These are phyloP conservation scores for Sarcophaga caerulescens DNA, from an alignment of 2,888 invertebrate species.

Conservation along the genomic window DNA sequence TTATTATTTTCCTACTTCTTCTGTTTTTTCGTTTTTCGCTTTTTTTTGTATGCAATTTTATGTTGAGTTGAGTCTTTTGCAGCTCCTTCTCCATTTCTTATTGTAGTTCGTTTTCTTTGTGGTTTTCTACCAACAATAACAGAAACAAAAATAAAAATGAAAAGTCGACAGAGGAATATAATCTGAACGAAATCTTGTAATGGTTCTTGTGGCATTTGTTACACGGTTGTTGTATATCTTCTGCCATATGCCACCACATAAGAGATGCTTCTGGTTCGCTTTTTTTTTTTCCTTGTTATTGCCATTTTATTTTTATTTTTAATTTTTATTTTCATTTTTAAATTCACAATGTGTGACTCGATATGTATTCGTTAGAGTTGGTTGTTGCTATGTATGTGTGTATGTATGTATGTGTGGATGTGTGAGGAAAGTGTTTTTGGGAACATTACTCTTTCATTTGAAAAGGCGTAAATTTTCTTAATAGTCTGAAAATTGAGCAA, in stretches of 20 bases:
- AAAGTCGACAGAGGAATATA: conserved; percentile 43
- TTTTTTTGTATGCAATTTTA: conserved; percentile 51
- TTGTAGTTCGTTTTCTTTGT: conserved; percentile 6
- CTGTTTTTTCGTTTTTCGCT: background rate
- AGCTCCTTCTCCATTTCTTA: conserved; percentile 23
- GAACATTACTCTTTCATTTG: conserved; percentile 62
- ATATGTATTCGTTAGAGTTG: too few species aligned
- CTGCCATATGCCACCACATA: conserved; percentile 53
- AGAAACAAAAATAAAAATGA: conserved; percentile 42
- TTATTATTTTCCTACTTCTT: background rate
- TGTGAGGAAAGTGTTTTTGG: conserved; percentile 69
- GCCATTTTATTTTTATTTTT: conserved; percentile 27
- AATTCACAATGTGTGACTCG: conserved; percentile 14
- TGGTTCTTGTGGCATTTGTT: conserved; percentile 63
- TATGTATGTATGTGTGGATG: conserved; percentile 35
- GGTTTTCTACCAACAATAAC: conserved; percentile 39
- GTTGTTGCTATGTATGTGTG: background rate
- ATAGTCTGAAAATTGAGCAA: conserved; percentile 81
- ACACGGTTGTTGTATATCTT: conserved; percentile 62
- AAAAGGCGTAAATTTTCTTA: conserved; percentile 81
- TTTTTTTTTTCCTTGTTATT: conserved; percentile 13
- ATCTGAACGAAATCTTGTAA: conserved; percentile 61
- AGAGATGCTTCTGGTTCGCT: conserved; percentile 31
- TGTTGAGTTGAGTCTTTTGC: conserved; percentile 23
- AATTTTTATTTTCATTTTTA: background rate